Conservation (phyloP, 2,797 vertebrate species). For the Pseudocheirus occidentalis region DNA sequence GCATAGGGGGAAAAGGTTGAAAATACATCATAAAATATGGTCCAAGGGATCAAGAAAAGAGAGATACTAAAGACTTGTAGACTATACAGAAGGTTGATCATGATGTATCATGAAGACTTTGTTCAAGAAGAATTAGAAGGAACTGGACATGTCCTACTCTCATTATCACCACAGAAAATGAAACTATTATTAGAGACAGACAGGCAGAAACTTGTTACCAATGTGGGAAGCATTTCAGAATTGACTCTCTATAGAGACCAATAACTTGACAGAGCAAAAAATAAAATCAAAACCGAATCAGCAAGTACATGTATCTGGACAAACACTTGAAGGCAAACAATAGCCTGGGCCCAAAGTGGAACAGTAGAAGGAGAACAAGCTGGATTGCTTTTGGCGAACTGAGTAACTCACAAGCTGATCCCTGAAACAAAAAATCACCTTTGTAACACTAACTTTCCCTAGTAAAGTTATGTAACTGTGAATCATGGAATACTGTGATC, state of each 20-base stretch:
- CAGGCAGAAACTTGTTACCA: background rate
- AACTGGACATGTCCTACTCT: background rate
- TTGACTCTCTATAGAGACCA: background rate
- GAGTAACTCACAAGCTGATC: background rate
- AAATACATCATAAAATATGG: background rate
- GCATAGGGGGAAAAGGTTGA: background rate
- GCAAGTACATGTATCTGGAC: background rate
- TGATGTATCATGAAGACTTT: background rate
- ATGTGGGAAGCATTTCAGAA: background rate
- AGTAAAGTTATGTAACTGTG: background rate
- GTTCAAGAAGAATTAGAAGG: background rate
- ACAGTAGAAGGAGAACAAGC: background rate
- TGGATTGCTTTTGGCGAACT: background rate
- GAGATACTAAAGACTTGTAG: background rate
- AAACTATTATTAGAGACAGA: background rate
- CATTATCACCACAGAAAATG: background rate
- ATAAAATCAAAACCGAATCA: background rate
- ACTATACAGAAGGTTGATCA: background rate
- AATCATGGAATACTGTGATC: background rate
- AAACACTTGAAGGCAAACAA: background rate
- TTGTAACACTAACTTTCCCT: background rate
- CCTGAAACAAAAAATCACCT: background rate
- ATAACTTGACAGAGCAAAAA: background rate
- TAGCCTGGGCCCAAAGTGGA: background rate
- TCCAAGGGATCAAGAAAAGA: background rate